phyloP scores from a whole-genome alignment of 2,113 vertebrate genomes.

The Chinchilla lanigera region DNA sequence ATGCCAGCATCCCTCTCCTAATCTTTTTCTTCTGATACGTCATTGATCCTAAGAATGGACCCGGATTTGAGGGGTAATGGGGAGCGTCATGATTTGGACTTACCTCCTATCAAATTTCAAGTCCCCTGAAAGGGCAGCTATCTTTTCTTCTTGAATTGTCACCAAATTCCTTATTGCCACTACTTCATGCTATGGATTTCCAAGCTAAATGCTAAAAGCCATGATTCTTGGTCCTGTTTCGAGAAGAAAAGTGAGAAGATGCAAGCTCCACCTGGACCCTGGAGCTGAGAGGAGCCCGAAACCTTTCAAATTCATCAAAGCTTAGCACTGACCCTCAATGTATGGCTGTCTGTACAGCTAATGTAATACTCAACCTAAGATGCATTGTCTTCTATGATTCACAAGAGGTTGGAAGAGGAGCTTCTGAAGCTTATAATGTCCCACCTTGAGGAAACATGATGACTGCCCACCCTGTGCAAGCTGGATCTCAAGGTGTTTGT shows the following conservation, averaged over 20 bases:
- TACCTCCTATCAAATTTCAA: not conserved
- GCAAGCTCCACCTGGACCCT: not conserved
- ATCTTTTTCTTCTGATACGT: not conserved
- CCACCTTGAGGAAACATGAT: not conserved
- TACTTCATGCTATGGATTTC: constrained; percentile 39
- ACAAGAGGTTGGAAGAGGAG: not conserved
- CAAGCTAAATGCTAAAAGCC: constrained; percentile 34
- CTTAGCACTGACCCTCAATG: not conserved
- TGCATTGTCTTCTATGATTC: not conserved
- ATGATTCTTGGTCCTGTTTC: not conserved
- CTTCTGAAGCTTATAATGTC: not conserved
- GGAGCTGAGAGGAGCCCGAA: not conserved
- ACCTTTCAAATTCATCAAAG: not conserved
- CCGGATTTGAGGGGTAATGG: not conserved
- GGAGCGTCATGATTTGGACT: not conserved
- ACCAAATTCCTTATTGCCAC: not conserved
- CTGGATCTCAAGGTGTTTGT: constrained; percentile 4
- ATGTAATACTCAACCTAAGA: not conserved
- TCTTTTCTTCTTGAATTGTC: not conserved
- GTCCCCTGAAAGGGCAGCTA: not conserved
- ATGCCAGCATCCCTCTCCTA: constrained; percentile 41
- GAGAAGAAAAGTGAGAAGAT: not conserved
- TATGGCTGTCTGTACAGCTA: not conserved
- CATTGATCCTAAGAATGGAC: not conserved
- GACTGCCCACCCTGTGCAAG: not conserved